These are phyloP conservation scores for Gallinago solitaria DNA, from an alignment of 2,797 vertebrate genomes.

Conservation along the genomic window DNA sequence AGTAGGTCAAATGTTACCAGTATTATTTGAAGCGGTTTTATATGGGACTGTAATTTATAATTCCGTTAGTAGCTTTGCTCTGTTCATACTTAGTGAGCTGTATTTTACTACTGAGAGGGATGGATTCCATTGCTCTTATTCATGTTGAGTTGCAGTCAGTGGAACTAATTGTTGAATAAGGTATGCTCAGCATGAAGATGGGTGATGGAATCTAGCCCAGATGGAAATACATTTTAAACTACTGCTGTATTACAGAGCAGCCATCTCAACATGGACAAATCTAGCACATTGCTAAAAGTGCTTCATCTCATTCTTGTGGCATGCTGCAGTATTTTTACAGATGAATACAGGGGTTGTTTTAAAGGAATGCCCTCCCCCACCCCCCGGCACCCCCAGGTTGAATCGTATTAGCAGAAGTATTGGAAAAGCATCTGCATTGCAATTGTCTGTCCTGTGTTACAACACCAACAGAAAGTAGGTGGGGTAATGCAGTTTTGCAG, in stretches of 20 bases:
- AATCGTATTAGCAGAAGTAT: not conserved
- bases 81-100: not conserved
- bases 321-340: not conserved
- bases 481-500: not conserved
- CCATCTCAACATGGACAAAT: not conserved
- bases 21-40: not conserved
- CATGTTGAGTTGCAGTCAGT: conserved; percentile 6
- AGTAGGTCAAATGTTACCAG: not conserved
- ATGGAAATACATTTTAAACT: conserved; percentile 23
- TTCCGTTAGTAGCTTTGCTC: not conserved
- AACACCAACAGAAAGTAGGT: not conserved
- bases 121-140: conserved; percentile 25
- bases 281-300: not conserved
- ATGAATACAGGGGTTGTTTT: not conserved
- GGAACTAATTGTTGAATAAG: conserved; percentile 58
- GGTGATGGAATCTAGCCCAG: conserved; percentile 27
- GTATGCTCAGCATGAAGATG: conserved; percentile 52
- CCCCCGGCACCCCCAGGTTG: too few species aligned
- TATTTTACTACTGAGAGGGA: not conserved
- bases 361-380: not conserved
- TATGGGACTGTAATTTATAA: not conserved
- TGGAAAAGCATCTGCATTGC: not conserved
- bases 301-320: not conserved
- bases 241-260: not conserved
- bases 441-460: not conserved